A percentile compares a stretch with the other conserved stretches of the same genome.
Conservation (phyloP, 2,888 invertebrate genomes). For the Alitta virens region DNA sequence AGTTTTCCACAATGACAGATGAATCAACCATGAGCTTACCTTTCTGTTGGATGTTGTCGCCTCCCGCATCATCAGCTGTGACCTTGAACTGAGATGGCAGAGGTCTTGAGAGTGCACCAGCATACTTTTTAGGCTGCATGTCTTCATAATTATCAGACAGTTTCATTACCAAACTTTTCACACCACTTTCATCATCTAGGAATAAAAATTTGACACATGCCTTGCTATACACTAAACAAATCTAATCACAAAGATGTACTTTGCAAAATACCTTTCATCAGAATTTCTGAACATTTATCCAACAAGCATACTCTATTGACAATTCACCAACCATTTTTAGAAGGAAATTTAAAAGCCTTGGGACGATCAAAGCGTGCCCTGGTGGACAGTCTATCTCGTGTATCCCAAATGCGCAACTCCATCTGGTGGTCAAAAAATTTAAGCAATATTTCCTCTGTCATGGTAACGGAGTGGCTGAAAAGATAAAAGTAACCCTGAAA, state of each 20-base stretch:
- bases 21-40: too few relatives aligned
- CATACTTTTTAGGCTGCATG: slow-evolving; percentile 42
- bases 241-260: too few relatives aligned
- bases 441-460: slow-evolving; percentile 47
- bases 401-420: slow-evolving; percentile 53
- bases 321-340: slow-evolving; percentile 45
- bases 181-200: slow-evolving; percentile 37
- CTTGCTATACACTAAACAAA: too few relatives aligned
- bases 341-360: slow-evolving; percentile 44
- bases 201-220: too few relatives aligned
- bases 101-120: slow-evolving; percentile 35
- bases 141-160: slow-evolving; percentile 38
- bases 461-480: slow-evolving; percentile 42
- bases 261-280: too few relatives aligned
- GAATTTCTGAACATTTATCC: too few relatives aligned
- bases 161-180: slow-evolving; percentile 42
- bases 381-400: slow-evolving; percentile 51
- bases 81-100: slow-evolving; percentile 38
- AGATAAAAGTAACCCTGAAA: neutral
- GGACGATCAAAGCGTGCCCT: slow-evolving; percentile 53
- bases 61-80: too few relatives aligned
- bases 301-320: too few relatives aligned
- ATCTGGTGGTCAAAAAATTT: slow-evolving; percentile 50
- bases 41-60: too few relatives aligned
- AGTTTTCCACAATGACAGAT: too few relatives aligned